phyloP scores from a whole-genome alignment of 2,888 invertebrate genomes.

The Lymantria monacha region DNA sequence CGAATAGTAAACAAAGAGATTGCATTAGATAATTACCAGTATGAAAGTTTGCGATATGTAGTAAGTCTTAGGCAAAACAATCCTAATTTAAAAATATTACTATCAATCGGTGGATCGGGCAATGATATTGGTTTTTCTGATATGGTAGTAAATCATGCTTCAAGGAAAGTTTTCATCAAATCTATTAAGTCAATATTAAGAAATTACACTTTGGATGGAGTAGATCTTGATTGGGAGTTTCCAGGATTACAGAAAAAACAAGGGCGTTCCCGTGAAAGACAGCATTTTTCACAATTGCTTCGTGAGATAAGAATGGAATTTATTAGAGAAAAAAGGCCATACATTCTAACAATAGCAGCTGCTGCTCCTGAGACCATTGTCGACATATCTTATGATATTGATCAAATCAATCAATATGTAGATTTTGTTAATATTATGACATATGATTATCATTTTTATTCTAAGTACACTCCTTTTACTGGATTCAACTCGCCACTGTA shows the following conservation, averaged over 20 bases:
- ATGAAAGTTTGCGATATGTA: conserved; percentile 59
- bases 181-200: conserved; percentile 79
- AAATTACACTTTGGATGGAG: conserved; percentile 84
- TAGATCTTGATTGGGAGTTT: conserved; percentile 95
- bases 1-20: conserved; percentile 84
- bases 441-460: conserved; percentile 93
- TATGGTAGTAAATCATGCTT: conserved; percentile 87
- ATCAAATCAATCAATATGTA: conserved; percentile 89
- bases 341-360: conserved; percentile 88
- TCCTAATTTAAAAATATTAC: conserved; percentile 87
- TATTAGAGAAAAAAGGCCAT: conserved; percentile 79
- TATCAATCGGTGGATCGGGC: conserved; percentile 87
- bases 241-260: conserved; percentile 81
- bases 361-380: conserved; percentile 90
- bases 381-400: conserved; percentile 89
- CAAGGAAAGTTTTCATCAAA: conserved; percentile 84
- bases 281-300: conserved; percentile 88
- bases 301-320: conserved; percentile 88
- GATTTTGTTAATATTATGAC: conserved; percentile 96
- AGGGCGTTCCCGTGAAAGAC: conserved; percentile 75
- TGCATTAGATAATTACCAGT: conserved; percentile 68
- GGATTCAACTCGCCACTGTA: conserved; percentile 92
- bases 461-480: conserved; percentile 89
- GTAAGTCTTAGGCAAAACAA: conserved; percentile 82
- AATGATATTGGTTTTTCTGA: conserved; percentile 84